Evolutionary conservation across 2,797 vertebrate species (phyloP), one percentile per base, ranked within the genome.

Genomic region (Remorina albescens): DNA sequence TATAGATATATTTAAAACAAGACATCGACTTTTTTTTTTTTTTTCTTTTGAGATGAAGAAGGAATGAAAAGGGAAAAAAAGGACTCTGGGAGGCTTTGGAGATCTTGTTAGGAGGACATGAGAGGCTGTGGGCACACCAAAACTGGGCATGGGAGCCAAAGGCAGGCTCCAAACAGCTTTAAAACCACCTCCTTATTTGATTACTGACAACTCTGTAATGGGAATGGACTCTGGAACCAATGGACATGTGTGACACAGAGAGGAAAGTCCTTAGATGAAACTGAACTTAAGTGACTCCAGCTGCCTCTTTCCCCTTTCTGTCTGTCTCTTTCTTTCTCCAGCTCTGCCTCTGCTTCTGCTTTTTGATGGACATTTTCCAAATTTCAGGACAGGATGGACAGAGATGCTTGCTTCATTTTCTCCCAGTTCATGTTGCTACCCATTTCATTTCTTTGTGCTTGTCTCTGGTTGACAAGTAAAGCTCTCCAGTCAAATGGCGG

Each of bases 1-100:
- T 95, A 95, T 94, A 96, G 92, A 95, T 96, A 95, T 96, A 96
- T 95, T 95, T 95, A 95, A 95, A 94, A 94, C 92, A 96, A 96
- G 96, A 95, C 96, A 95, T 96, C 94, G 94, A 92, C 91, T 95
- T 95, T 89, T 92, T 87, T n/a, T 95, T 95, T 89, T 92, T 87
- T 91, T 81, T 73, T 28, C 76, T 83, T 84, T 82, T 90, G 88
- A 92, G 83, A 94, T 93, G 91, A 95, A 93, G 93, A 94, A 93
- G 88, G 90, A 93, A 90, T 83, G 84, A 87, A 89, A 93, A 83
- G 86, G 30, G 84, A 88, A 81, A 86, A 86, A 92, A 91, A 74
- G 84, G 93, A 94, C 93, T 94, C 92, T 95, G 94, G 95, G 95
- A 95, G 83, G 88, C 95, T 95, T 95, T 95, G 94, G 94, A 94